Base-by-base conservation (phyloP, 2,797 vertebrate species). In the Esox lucius region DNA sequence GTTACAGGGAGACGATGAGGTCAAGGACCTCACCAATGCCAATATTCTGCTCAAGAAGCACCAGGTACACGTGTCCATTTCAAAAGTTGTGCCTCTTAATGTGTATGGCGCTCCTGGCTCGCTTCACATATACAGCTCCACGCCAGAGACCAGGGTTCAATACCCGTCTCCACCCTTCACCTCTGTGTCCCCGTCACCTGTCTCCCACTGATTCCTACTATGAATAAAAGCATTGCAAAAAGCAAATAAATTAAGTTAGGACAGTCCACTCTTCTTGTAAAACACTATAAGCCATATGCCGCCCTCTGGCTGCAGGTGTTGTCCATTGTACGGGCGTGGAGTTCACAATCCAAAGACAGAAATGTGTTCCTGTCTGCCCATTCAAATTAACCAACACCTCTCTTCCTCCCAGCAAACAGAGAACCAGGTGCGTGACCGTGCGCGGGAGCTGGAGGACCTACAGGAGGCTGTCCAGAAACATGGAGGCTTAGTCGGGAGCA, bases 1-100 rank as follows among this genome's bases (percentile, higher is more conserved):
- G 89, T 89, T 99, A 0, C 94, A 90, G 1, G 90, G 91, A 24
- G 90, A 96, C 0, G 94, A 97, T 80, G 94, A 93, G 0, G 95
- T 96, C 75, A 96, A 94, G 83, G 98, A 98, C 88, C 93, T 99
- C 84, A 97, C 96, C 0, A 95, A 94, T 3, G 96, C 96, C 88
- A 99, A 98, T 86, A 94, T 96, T 85, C 92, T 95, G 85, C 92
- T 99, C 49, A 97, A 96, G 87, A 99, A 97, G 81, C 92, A 98
- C 83, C 96, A 92, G 96, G 98, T 96, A 66, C 61, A 87, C 46
- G 28, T 71, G 72, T 65, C n/a, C 48, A 39, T 46, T 42, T 62
- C 13, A 26, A 26, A 46, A 46, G 42, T 11, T 51, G 26, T 61
- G 39, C 66, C 11, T 15, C 17, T 42, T 17, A n/a, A 61, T 49